Evolutionary conservation across 2,888 invertebrate genomes (phyloP).

Genomic region (Pinctada fucata): DNA sequence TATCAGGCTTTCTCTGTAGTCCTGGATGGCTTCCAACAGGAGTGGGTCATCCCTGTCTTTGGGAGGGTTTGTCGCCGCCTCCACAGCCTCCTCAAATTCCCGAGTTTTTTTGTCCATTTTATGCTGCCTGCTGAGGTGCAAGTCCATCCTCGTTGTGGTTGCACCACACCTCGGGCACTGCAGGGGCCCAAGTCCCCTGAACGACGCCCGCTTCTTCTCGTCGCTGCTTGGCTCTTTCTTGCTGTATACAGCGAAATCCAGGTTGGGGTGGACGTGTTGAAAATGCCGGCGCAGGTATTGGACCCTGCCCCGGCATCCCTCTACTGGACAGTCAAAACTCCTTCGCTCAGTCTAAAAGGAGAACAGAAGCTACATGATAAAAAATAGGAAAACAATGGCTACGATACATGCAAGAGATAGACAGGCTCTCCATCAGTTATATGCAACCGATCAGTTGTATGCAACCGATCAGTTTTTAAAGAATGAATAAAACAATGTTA

Average conservation of each 20-base stretch:
- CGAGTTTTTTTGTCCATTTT: neutral
- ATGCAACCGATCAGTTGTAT: no score
- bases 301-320: neutral
- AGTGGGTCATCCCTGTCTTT: neutral
- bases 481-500: no score
- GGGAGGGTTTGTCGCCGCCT: neutral
- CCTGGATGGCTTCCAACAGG: neutral
- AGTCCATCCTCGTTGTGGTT: neutral
- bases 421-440: no score
- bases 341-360: neutral
- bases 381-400: no score
- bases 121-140: constrained; percentile 3
- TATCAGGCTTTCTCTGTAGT: neutral
- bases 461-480: no score
- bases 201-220: neutral
- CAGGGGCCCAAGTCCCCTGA: neutral
- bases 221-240: neutral
- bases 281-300: neutral
- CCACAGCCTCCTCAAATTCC: neutral
- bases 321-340: neutral
- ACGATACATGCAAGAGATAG: no score
- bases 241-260: neutral
- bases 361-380: no score
- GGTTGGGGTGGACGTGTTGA: neutral
- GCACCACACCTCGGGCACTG: neutral